Percentiles rank a stretch among this genome's conserved stretches.
Evolutionary conservation across 2,888 invertebrate genomes (phyloP).

Genomic region (Spodoptera exigua): DNA sequence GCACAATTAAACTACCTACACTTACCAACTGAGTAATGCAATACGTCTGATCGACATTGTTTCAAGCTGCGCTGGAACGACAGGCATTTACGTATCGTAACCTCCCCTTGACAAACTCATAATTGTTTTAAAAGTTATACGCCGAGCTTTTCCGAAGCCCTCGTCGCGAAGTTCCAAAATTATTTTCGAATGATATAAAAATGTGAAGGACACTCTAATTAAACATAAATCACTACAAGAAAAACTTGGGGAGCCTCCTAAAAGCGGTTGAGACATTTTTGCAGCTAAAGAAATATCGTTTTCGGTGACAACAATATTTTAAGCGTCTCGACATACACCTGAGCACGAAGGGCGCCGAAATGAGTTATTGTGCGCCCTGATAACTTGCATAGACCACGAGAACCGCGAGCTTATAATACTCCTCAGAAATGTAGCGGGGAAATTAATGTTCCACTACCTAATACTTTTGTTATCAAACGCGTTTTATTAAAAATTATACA

Average conservation of each 20-base stretch:
- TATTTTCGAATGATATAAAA: conserved; percentile 74
- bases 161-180: conserved; percentile 71
- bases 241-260: conserved; percentile 72
- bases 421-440: conserved; percentile 5
- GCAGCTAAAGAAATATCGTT: conserved; percentile 81
- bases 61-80: conserved; percentile 39
- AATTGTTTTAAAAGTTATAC: conserved; percentile 70
- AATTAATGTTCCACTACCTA: conserved; percentile 33
- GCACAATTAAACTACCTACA: conserved; percentile 51
- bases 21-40: conserved; percentile 50
- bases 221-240: conserved; percentile 83
- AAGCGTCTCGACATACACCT: conserved; percentile 78
- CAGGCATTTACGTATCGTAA: conserved; percentile 59
- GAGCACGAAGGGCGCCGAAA: conserved; percentile 76
- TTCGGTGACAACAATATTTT: conserved; percentile 82
- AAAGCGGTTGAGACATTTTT: conserved; percentile 79
- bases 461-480: conserved; percentile 7
- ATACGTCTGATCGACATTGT: conserved; percentile 46
- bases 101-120: conserved; percentile 62
- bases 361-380: conserved; percentile 70
- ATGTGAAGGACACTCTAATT: conserved; percentile 80
- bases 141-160: conserved; percentile 58
- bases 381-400: conserved; percentile 38
- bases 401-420: conserved; percentile 21
- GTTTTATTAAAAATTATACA: conserved; percentile 24